Evolutionary conservation across 1,140 invertebrate genomes (phyloP).

Genomic region (Tetranychus urticae): DNA sequence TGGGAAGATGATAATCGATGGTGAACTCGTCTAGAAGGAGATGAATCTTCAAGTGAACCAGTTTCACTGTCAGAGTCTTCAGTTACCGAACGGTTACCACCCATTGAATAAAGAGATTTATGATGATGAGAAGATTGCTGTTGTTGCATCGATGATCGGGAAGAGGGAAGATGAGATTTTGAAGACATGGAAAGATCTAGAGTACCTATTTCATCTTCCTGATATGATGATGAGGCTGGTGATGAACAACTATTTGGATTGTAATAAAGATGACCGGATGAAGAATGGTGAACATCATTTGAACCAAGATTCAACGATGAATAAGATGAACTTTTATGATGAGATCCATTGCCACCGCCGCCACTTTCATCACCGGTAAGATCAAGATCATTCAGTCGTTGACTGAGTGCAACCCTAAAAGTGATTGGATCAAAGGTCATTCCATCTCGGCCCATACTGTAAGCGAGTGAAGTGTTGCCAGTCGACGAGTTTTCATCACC

Average conservation of each 20-base stretch:
- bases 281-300: background rate
- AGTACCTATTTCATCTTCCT: constrained; percentile 13
- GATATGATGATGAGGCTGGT: constrained; percentile 3
- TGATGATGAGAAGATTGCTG: background rate
- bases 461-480: constrained; percentile 27
- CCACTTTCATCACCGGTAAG: background rate
- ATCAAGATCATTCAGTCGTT: constrained; percentile 44
- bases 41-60: constrained; percentile 22
- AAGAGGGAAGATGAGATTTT: too few species aligned
- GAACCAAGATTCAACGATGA: background rate
- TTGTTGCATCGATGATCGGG: constrained; percentile 16
- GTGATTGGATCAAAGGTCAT: constrained; percentile 58
- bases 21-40: background rate
- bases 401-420: constrained; percentile 60
- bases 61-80: constrained; percentile 27
- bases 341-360: background rate
- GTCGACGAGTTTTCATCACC: constrained; percentile 19
- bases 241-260: constrained; percentile 10
- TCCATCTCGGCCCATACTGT: constrained; percentile 22
- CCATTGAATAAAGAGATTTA: background rate
- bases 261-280: constrained; percentile 2
- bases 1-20: constrained; percentile 16
- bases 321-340: background rate
- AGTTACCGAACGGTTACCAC: constrained; percentile 4
- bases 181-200: constrained; percentile 45